phyloP scores from a whole-genome alignment of 1,140 invertebrate genomes.

The Phymastichus coffea region DNA sequence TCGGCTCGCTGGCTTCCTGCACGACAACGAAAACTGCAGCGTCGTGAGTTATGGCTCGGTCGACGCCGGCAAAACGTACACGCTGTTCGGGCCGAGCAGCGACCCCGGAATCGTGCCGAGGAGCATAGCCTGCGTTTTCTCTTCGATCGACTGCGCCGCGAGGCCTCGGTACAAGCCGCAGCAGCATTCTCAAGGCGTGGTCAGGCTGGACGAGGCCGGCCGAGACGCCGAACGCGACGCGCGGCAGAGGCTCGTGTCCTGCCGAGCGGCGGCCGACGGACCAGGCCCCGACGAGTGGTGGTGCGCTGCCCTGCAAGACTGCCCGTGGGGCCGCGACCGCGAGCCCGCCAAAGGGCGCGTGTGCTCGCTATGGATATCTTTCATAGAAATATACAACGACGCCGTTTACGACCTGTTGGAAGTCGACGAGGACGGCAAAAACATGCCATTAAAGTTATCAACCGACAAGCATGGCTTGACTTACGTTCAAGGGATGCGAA shows the following conservation, averaged over 20 bases:
- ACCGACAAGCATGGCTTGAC: conserved; percentile 65
- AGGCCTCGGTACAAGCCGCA: conserved; percentile 53
- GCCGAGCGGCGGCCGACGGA: conserved; percentile 21
- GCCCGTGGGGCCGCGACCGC: neutral
- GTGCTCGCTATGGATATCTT: conserved; percentile 76
- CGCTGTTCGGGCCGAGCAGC: conserved; percentile 70
- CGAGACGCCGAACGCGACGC: conserved; percentile 42
- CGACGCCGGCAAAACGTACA: conserved; percentile 62
- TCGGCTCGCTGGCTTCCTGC: conserved; percentile 37
- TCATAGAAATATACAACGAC: conserved; percentile 92
- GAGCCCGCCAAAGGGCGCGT: conserved; percentile 19
- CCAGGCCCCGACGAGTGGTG: neutral
- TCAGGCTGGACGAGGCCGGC: conserved; percentile 45
- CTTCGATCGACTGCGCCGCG: conserved; percentile 43
- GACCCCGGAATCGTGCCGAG: conserved; percentile 76
- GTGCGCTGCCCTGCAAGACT: neutral
- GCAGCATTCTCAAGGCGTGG: conserved; percentile 47
- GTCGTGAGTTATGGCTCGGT: conserved; percentile 46
- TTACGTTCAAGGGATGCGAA: conserved; percentile 74
- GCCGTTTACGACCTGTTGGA: conserved; percentile 79
- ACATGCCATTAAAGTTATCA: conserved; percentile 58
- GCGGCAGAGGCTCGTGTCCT: conserved; percentile 35
- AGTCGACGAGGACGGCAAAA: conserved; percentile 37
- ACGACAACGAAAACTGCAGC: conserved; percentile 42
- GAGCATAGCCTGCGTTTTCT: conserved; percentile 74